Base-by-base conservation (phyloP, 2,113 vertebrate species). In the Prunella fulvescens region DNA sequence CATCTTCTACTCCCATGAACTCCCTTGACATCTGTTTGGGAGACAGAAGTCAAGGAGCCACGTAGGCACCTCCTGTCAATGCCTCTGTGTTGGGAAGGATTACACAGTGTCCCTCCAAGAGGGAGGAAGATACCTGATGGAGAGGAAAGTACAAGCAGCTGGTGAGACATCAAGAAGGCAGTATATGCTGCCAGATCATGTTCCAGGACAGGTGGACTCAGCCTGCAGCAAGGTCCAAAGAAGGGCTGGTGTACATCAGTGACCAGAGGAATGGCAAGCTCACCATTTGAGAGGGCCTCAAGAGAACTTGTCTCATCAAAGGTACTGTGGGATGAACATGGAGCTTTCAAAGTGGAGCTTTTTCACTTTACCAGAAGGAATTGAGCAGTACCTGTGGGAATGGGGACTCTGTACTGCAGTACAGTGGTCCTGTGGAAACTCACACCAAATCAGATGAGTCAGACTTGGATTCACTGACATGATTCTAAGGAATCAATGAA, bases 301-400 rank as follows among this genome's bases (percentile, higher is more conserved):
- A 14, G 37, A 60, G 20, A 84, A 22, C 15, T 14, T 56, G 15
- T 18, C 56, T 60, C 40, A 64, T 12, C 20, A 83, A 65, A 39
- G 39, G 37, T 17, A 17, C 54, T 0, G 0, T 12, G 31, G 15
- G 42, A 35, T 51, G 26, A 54, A 54, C 1, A 2, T 11, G 31
- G 45, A 67, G 20, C n/a, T 70, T 80, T 88, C 56, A 31, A 90
- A 42, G 26, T 33, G 24, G 42, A 73, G 25, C 14, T 44, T 83
- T 58, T 44, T 64, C 33, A 44, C n/a, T 64, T 81, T 60, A 18
- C 60, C 24, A 35, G 35, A 54, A 81, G 47, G 35, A 94, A 26
- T 25, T 10, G 18, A 76, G 19, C 1, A 1, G 23, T 42, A 42
- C 42, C 20, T 91, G 33, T 56, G 50, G 8, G 44, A 23, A 70